A percentile compares a stretch with the other conserved stretches of the same genome.
These are phyloP conservation scores for Margaritifera margaritifera DNA, from an alignment of 2,888 invertebrate genomes.

Conservation along the genomic window DNA sequence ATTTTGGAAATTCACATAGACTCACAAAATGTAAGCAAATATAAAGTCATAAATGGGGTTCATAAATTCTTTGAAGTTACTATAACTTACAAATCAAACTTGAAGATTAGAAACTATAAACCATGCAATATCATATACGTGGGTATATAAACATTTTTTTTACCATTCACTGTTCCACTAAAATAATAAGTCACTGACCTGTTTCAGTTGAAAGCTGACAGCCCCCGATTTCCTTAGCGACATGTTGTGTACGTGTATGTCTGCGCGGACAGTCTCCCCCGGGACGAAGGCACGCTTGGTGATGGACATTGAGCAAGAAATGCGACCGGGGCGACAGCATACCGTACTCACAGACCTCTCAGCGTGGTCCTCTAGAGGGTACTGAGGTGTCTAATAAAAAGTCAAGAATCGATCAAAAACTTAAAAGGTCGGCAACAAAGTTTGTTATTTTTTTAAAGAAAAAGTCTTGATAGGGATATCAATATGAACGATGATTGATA, in stretches of 20 bases:
- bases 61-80: too few species aligned
- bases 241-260: conserved; percentile 64
- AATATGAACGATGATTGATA: too few species aligned
- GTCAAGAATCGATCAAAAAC: neutral
- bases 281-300: conserved; percentile 65
- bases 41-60: too few species aligned
- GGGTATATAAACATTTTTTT: too few species aligned
- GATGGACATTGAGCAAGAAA: conserved; percentile 63
- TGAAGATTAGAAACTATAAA: too few species aligned
- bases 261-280: conserved; percentile 62
- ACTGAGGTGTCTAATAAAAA: conserved; percentile 41
- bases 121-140: too few species aligned
- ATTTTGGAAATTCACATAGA: too few species aligned
- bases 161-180: too few species aligned
- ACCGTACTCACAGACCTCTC: conserved; percentile 61
- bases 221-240: conserved; percentile 62
- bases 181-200: conserved; percentile 38
- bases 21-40: too few species aligned
- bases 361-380: conserved; percentile 63
- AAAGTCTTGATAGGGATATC: too few species aligned
- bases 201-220: conserved; percentile 62
- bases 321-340: conserved; percentile 65
- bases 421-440: neutral
- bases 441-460: neutral
- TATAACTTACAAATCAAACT: too few species aligned